Conservation (phyloP, 2,797 vertebrate species). For the Fratercula arctica region DNA sequence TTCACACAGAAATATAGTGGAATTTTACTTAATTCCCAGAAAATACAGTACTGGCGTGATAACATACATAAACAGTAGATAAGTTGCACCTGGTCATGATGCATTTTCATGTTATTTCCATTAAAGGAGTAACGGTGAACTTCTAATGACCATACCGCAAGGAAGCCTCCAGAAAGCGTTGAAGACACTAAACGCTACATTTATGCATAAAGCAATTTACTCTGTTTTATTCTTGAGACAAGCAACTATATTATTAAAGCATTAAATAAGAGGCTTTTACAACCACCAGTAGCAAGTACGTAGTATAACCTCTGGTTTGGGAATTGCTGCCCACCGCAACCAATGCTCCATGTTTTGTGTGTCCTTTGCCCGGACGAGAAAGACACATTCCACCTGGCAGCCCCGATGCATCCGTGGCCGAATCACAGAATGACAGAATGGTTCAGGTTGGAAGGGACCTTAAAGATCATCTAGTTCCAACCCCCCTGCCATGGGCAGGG, state of each 20-base stretch:
- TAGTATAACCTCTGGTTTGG: background rate
- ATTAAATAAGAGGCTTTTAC: background rate
- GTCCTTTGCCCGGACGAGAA: background rate
- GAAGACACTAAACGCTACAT: background rate
- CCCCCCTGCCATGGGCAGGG: too few relatives aligned
- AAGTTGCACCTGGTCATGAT: background rate
- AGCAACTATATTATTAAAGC: background rate
- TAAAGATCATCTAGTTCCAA: too few relatives aligned
- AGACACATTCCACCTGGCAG: background rate
- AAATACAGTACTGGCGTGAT: background rate
- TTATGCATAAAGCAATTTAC: background rate
- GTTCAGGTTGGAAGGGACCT: too few relatives aligned
- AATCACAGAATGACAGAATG: background rate
- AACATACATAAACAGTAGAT: background rate
- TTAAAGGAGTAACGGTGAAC: background rate
- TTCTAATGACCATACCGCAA: background rate
- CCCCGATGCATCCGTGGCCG: fast-evolving
- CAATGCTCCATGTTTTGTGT: background rate
- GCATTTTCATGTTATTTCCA: background rate
- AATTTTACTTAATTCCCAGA: background rate
- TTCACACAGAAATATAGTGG: background rate
- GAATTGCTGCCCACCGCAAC: background rate
- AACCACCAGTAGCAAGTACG: background rate
- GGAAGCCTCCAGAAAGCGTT: background rate
- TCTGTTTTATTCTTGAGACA: background rate